Percentiles rank a stretch among this genome's conserved stretches.
These are phyloP conservation scores for Microctenopoma stevenorrisi DNA, from an alignment of 2,797 vertebrate species.

Conservation along the genomic window DNA sequence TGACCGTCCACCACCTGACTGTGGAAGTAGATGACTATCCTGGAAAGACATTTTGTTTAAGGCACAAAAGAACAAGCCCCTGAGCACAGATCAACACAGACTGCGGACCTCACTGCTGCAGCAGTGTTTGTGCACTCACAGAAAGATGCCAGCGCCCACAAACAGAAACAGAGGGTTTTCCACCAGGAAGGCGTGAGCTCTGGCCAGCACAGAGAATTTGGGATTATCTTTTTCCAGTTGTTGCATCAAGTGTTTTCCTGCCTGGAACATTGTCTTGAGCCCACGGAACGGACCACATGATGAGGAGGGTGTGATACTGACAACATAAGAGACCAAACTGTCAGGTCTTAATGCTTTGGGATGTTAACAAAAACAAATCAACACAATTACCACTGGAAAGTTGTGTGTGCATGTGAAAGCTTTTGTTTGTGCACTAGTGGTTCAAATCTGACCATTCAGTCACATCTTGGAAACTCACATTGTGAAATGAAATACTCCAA, in stretches of 20 bases:
- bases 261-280: conserved; percentile 86
- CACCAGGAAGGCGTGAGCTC: conserved; percentile 84
- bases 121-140: conserved; percentile 81
- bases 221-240: conserved; percentile 81
- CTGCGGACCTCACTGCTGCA: neutral
- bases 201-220: conserved; percentile 81
- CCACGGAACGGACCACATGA: conserved; percentile 90
- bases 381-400: too few species aligned
- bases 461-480: too few species aligned
- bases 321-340: neutral
- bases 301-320: conserved; percentile 86
- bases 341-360: too few species aligned
- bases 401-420: too few species aligned
- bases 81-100: neutral
- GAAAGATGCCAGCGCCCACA: conserved; percentile 81
- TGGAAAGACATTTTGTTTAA: conserved; percentile 54
- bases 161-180: conserved; percentile 90
- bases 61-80: neutral
- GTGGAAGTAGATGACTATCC: conserved; percentile 91
- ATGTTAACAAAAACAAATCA: too few species aligned
- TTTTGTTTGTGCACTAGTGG: too few species aligned
- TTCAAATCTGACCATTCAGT: too few species aligned
- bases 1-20: conserved; percentile 92
- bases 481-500: too few species aligned
- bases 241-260: conserved; percentile 85